These are phyloP conservation scores for Drosophila nigromelanica DNA, from an alignment of 1,140 invertebrate genomes.

Conservation along the genomic window DNA sequence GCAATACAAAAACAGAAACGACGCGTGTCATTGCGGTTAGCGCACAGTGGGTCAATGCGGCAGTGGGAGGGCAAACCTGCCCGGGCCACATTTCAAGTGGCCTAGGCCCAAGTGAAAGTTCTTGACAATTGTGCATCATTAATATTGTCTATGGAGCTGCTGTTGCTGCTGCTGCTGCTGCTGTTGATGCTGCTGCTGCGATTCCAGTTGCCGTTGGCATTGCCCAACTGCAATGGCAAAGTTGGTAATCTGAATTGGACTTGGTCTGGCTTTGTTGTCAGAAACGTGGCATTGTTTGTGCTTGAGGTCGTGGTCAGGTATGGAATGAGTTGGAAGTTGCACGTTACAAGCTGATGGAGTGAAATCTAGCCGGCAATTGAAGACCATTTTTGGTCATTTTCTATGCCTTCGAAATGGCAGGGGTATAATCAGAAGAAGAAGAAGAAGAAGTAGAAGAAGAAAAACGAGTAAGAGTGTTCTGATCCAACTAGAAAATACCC, in stretches of 20 bases:
- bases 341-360: conserved; percentile 24
- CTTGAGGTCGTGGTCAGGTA: conserved; percentile 40
- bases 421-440: not conserved
- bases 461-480: not conserved
- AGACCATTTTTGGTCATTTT: conserved; percentile 26
- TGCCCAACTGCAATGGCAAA: conserved; percentile 58
- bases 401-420: not conserved
- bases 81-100: conserved; percentile 64
- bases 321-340: conserved; percentile 13
- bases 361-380: conserved; percentile 37
- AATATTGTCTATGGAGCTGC: conserved; percentile 71
- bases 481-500: not conserved
- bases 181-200: not conserved
- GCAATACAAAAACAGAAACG: conserved; percentile 52
- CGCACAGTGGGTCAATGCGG: conserved; percentile 56
- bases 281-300: conserved; percentile 42
- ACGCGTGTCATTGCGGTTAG: conserved; percentile 78
- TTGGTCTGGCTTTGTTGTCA: conserved; percentile 1
- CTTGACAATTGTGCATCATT: conserved; percentile 80
- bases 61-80: conserved; percentile 33
- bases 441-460: not conserved
- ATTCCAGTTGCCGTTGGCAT: conserved; percentile 23
- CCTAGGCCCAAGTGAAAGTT: conserved; percentile 76
- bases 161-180: not conserved
- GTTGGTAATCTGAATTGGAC: conserved; percentile 62